A percentile compares a stretch with the other conserved stretches of the same genome.
Evolutionary conservation across 2,888 invertebrate genomes (phyloP).

Genomic region (Argyra leucocephala): DNA sequence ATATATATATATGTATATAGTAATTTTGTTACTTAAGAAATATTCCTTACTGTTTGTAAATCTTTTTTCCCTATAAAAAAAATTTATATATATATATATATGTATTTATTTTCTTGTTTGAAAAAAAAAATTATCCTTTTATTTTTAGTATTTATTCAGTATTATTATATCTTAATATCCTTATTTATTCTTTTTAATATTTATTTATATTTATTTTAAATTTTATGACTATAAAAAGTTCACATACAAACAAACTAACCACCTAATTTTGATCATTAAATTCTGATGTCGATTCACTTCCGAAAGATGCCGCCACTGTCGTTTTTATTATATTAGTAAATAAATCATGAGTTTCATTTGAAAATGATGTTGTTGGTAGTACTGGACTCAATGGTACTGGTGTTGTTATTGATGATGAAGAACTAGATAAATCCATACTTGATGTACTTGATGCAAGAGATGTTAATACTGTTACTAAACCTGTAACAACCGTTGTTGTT

Average conservation of each 20-base stretch:
- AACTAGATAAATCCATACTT: constrained; percentile 11
- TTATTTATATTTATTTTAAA: no score
- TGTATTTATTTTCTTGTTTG: no score
- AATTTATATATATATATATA: not conserved
- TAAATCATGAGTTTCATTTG: not conserved
- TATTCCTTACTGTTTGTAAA: not conserved
- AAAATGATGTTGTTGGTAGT: constrained; percentile 11
- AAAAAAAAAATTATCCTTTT: no score
- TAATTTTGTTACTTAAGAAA: not conserved
- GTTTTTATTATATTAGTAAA: not conserved
- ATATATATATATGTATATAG: no score
- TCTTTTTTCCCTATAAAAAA: not conserved
- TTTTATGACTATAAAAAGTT: no score
- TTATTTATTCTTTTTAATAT: no score
- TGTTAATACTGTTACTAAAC: constrained; percentile 14
- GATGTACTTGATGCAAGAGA: constrained; percentile 17
- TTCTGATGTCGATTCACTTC: not conserved
- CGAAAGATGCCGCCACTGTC: not conserved
- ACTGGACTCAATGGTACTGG: constrained; percentile 21
- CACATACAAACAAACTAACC: no score
- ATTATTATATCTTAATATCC: no score
- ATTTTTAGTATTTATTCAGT: no score
- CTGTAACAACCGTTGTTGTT: constrained; percentile 23
- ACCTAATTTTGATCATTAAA: not conserved
- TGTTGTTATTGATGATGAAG: constrained; percentile 16